phyloP scores from a whole-genome alignment of 2,113 vertebrate species.

The Pionites leucogaster region DNA sequence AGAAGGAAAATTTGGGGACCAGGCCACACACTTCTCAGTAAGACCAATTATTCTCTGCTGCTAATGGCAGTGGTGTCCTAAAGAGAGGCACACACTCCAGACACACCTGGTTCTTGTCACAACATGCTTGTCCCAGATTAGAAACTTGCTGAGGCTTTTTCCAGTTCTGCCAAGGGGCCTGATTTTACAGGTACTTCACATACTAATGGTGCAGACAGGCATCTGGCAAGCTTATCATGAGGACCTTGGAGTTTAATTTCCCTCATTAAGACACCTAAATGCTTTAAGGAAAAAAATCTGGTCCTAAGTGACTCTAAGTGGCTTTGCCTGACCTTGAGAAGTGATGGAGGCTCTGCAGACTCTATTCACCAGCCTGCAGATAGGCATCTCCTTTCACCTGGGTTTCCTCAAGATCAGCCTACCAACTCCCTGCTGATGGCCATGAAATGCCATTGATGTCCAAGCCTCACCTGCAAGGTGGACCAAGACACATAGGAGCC shows the following conservation, averaged over 20 bases:
- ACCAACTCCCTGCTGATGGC: background rate
- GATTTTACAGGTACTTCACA: background rate
- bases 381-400: background rate
- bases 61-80: background rate
- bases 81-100: background rate
- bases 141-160: background rate
- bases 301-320: background rate
- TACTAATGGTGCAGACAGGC: background rate
- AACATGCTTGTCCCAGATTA: background rate
- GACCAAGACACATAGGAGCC: background rate
- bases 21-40: background rate
- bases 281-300: background rate
- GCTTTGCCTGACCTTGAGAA: background rate
- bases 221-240: conserved; percentile 9
- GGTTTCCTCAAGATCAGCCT: background rate
- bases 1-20: background rate
- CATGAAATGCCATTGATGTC: background rate
- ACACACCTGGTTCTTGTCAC: background rate
- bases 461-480: background rate
- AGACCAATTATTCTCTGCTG: background rate
- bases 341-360: background rate
- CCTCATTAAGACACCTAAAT: background rate
- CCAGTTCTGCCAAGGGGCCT: background rate
- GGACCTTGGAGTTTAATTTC: background rate
- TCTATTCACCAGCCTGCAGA: background rate